These are phyloP conservation scores for Cinara cedri DNA, from an alignment of 2,888 invertebrate species.

Conservation along the genomic window DNA sequence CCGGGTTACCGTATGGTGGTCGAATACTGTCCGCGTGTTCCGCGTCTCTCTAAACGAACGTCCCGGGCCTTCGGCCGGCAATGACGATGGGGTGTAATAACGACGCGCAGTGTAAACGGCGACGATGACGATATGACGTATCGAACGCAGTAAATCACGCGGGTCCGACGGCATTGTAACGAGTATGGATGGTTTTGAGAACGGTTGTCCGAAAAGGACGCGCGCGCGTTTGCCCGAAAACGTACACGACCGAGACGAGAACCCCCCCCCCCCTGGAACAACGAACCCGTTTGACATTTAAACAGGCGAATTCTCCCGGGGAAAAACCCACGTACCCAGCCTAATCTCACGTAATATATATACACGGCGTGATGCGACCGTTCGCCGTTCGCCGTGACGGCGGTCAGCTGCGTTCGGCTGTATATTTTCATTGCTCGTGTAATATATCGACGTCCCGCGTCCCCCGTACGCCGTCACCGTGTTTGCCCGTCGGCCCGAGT, in stretches of 20 bases:
- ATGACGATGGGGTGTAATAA: too few relatives aligned
- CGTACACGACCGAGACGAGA: too few relatives aligned
- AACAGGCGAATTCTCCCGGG: slow-evolving; percentile 19
- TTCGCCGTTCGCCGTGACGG: slow-evolving; percentile 13
- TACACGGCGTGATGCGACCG: too few relatives aligned
- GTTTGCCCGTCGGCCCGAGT: too few relatives aligned
- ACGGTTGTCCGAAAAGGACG: background rate
- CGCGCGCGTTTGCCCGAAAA: background rate
- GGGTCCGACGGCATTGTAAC: background rate
- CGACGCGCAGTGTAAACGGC: too few relatives aligned
- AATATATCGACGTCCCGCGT: background rate
- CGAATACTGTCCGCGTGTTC: too few relatives aligned
- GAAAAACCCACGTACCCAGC: slow-evolving; percentile 9
- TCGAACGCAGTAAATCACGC: background rate
- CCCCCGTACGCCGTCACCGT: too few relatives aligned
- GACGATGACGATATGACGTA: too few relatives aligned
- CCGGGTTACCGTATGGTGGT: too few relatives aligned
- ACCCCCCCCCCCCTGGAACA: background rate
- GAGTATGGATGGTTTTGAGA: background rate
- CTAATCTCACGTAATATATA: slow-evolving; percentile 10
- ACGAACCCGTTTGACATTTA: slow-evolving; percentile 7
- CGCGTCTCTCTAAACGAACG: too few relatives aligned
- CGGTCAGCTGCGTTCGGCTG: slow-evolving; percentile 7
- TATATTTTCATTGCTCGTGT: slow-evolving; percentile 18
- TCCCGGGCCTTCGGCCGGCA: too few relatives aligned